Evolutionary conservation across 2,888 invertebrate genomes (phyloP).

Genomic region (Pammene aurita): DNA sequence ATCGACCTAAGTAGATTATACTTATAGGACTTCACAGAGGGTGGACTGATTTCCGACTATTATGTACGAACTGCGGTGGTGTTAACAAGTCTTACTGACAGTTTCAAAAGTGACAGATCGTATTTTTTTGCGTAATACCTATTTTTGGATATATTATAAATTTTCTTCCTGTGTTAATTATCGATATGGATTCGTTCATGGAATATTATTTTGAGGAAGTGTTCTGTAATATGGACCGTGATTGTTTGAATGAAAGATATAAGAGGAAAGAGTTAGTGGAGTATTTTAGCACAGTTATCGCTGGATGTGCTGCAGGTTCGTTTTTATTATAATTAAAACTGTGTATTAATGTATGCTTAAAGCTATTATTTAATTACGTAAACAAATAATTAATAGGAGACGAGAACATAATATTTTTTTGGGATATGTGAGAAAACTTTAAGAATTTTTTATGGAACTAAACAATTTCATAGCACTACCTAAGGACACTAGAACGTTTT

Average conservation of each 20-base stretch:
- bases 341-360: slow-evolving; percentile 19
- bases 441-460: no score
- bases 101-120: slow-evolving; percentile 7
- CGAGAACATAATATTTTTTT: no score
- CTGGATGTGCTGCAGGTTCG: slow-evolving; percentile 86
- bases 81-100: slow-evolving; percentile 5
- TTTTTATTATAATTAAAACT: slow-evolving; percentile 29
- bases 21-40: slow-evolving; percentile 61
- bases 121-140: neutral
- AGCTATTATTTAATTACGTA: no score
- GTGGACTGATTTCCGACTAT: slow-evolving; percentile 61
- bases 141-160: neutral
- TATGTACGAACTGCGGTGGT: slow-evolving; percentile 44
- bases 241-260: slow-evolving; percentile 87
- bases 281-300: slow-evolving; percentile 90
- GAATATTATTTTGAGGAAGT: slow-evolving; percentile 91
- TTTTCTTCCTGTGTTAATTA: slow-evolving; percentile 4
- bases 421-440: no score
- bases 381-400: no score
- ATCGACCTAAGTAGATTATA: slow-evolving; percentile 69
- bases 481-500: no score
- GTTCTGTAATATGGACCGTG: slow-evolving; percentile 87
- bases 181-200: slow-evolving; percentile 89
- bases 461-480: no score
- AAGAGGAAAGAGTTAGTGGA: slow-evolving; percentile 89